Conservation (phyloP, 2,888 invertebrate genomes). For the Conops quadrifasciatus region DNA sequence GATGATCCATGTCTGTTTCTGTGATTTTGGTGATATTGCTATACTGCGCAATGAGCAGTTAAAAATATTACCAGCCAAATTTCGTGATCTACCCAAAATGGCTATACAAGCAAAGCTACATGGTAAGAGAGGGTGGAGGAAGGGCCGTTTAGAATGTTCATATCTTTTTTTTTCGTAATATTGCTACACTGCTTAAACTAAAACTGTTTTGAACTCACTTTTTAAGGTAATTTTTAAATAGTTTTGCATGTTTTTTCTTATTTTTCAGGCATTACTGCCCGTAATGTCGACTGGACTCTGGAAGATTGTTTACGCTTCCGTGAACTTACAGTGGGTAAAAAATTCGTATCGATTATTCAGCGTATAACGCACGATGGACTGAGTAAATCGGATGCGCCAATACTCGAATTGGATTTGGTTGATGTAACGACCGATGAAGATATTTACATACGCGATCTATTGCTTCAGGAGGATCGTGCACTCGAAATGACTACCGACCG, state of each 20-base stretch:
- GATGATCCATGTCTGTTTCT: conserved; percentile 71
- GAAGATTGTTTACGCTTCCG: conserved; percentile 80
- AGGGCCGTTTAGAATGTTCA: no score
- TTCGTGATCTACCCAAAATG: conserved; percentile 72
- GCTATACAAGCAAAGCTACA: conserved; percentile 72
- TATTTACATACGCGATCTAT: conserved; percentile 72
- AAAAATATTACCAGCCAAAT: conserved; percentile 68
- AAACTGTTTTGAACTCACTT: no score
- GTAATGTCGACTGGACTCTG: conserved; percentile 63
- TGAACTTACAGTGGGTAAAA: conserved; percentile 74
- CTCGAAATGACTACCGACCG: conserved; percentile 37
- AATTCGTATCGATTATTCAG: conserved; percentile 75
- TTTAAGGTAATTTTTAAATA: no score
- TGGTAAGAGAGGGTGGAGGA: conserved; percentile 66
- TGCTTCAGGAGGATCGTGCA: conserved; percentile 73
- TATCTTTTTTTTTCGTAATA: no score
- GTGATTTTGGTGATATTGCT: conserved; percentile 74
- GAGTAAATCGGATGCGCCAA: conserved; percentile 70
- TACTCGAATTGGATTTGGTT: conserved; percentile 74
- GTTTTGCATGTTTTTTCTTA: not conserved
- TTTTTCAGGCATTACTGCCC: conserved; percentile 67
- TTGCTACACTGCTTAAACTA: no score
- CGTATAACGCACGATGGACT: conserved; percentile 72
- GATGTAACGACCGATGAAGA: conserved; percentile 76
- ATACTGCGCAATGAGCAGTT: conserved; percentile 68